phyloP scores from a whole-genome alignment of 2,888 invertebrate species.

The Phasia obesa region DNA sequence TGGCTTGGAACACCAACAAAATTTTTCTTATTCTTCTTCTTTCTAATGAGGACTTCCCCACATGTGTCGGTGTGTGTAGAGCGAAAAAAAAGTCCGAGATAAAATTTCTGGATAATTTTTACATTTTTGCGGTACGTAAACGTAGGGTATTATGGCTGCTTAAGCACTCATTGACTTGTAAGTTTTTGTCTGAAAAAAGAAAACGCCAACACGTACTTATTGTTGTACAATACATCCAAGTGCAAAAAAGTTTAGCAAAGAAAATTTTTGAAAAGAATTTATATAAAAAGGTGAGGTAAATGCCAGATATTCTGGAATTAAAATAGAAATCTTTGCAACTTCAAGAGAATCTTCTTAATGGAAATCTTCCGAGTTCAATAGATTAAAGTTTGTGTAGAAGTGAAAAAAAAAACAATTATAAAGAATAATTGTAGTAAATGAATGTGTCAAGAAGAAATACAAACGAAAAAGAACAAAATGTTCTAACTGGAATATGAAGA shows the following conservation, averaged over 20 bases:
- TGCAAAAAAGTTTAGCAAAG: slow-evolving; percentile 41
- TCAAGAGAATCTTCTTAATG: slow-evolving; percentile 13
- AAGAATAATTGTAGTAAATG: slow-evolving; percentile 41
- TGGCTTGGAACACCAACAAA: slow-evolving; percentile 52
- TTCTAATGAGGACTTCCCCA: slow-evolving; percentile 50
- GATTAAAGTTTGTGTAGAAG: slow-evolving; percentile 20
- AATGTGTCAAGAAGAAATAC: slow-evolving; percentile 50
- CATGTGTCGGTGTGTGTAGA: slow-evolving; percentile 52
- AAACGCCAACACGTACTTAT: slow-evolving; percentile 69
- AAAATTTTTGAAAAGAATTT: slow-evolving; percentile 30
- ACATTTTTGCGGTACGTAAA: slow-evolving; percentile 46
- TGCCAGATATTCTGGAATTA: slow-evolving; percentile 22
- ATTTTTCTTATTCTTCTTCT: slow-evolving; percentile 40
- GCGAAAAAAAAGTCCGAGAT: slow-evolving; percentile 25
- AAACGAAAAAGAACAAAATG: slow-evolving; percentile 26
- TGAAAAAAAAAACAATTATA: slow-evolving; percentile 34
- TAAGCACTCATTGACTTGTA: slow-evolving; percentile 43
- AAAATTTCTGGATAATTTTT: slow-evolving; percentile 38
- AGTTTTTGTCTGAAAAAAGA: slow-evolving; percentile 17
- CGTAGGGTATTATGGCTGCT: slow-evolving; percentile 57
- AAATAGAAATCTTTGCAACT: neutral
- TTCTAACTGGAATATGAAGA: slow-evolving; percentile 61
- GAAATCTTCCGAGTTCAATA: slow-evolving; percentile 8
- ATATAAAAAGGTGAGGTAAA: slow-evolving; percentile 19
- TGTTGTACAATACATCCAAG: slow-evolving; percentile 50